A percentile compares a stretch with the other conserved stretches of the same genome.
phyloP scores from a whole-genome alignment of 2,888 invertebrate species.

The Morinoia aosen region DNA sequence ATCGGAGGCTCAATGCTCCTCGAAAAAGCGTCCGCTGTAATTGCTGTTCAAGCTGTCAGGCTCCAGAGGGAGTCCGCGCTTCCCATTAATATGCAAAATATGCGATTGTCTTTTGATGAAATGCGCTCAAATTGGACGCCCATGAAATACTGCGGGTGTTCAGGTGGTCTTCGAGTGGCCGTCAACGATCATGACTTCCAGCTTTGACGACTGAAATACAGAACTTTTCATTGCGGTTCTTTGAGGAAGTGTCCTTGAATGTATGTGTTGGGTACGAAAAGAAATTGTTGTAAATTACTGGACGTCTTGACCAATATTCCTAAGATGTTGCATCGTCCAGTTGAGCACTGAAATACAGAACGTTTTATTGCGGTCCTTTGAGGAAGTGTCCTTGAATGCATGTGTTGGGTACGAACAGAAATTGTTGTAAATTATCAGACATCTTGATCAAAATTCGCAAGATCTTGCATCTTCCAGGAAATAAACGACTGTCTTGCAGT shows the following conservation, averaged over 20 bases:
- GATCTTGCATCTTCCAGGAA: neutral
- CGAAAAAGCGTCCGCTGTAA: slow-evolving; percentile 51
- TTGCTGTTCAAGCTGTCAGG: slow-evolving; percentile 41
- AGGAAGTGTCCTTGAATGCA: neutral
- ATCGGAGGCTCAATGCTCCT: slow-evolving; percentile 48
- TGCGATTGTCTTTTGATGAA: slow-evolving; percentile 43
- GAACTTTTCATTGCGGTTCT: neutral
- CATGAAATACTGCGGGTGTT: slow-evolving; percentile 30
- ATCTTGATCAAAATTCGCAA: neutral
- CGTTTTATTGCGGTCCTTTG: neutral
- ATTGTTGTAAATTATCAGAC: neutral
- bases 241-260: neutral
- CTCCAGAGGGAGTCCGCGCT: slow-evolving; percentile 37
- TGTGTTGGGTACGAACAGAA: neutral
- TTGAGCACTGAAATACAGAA: neutral
- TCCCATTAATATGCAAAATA: slow-evolving; percentile 51
- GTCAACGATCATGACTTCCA: neutral
- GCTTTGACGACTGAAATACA: neutral
- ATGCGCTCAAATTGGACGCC: slow-evolving; percentile 30
- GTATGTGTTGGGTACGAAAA: neutral
- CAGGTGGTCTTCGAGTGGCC: slow-evolving; percentile 23
- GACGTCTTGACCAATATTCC: neutral
- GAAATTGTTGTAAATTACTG: neutral
- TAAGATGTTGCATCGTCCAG: neutral
- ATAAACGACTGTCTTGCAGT: neutral